A percentile compares a stretch with the other conserved stretches of the same genome.
Evolutionary conservation across 1,140 invertebrate genomes (phyloP).

Genomic region (Tetragnatha versicolor): DNA sequence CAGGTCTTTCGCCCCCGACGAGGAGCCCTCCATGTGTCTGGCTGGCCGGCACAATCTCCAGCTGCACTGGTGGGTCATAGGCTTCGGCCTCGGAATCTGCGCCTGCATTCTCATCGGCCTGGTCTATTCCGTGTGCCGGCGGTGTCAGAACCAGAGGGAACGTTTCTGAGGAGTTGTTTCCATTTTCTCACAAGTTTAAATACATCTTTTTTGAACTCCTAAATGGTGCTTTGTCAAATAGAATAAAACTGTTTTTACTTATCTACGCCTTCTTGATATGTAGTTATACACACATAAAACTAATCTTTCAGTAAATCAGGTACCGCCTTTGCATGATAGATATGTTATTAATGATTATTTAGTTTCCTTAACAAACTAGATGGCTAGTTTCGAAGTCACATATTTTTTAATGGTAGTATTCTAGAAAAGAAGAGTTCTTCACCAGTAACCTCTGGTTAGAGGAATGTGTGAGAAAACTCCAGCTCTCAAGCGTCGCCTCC

Average conservation of each 20-base stretch:
- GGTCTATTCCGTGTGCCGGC: constrained; percentile 25
- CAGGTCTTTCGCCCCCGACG: constrained; percentile 34
- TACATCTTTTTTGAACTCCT: constrained; percentile 11
- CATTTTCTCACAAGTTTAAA: neutral
- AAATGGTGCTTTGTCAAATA: constrained; percentile 43
- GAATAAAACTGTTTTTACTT: constrained; percentile 47
- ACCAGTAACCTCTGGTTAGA: too few relatives aligned
- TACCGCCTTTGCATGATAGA: too few relatives aligned
- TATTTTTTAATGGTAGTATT: too few relatives aligned
- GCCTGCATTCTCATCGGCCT: constrained; percentile 36
- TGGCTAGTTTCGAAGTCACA: too few relatives aligned
- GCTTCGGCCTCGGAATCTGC: constrained; percentile 43
- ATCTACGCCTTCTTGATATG: too few relatives aligned
- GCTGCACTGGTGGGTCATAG: constrained; percentile 49
- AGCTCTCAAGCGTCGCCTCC: too few relatives aligned
- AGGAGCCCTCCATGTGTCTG: constrained; percentile 49
- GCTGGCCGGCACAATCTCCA: constrained; percentile 36
- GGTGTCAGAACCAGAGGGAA: constrained; percentile 49
- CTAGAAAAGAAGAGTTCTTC: too few relatives aligned
- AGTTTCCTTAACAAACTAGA: too few relatives aligned
- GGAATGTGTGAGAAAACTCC: too few relatives aligned
- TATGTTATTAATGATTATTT: too few relatives aligned
- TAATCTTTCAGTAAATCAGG: too few relatives aligned
- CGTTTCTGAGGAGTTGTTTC: constrained; percentile 30
- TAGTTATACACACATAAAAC: too few relatives aligned